Percentiles rank a stretch among this genome's conserved stretches.
These are phyloP conservation scores for Iselma pallidipennis DNA, from an alignment of 2,888 invertebrate species.

Conservation along the genomic window DNA sequence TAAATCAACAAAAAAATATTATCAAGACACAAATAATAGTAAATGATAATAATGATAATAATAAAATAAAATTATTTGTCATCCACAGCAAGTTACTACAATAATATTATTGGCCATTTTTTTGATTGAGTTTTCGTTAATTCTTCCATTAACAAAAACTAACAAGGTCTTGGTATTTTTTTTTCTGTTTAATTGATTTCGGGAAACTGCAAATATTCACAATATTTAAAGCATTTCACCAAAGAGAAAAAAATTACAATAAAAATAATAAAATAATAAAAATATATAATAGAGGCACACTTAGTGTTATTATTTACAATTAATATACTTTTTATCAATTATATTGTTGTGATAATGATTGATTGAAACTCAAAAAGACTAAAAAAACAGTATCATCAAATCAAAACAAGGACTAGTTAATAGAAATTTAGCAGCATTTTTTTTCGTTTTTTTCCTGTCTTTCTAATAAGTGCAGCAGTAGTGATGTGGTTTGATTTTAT, in stretches of 20 bases:
- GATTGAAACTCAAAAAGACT: slow-evolving; percentile 6
- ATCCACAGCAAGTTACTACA: slow-evolving; percentile 29
- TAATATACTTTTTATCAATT: slow-evolving; percentile 17
- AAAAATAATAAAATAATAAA: slow-evolving; percentile 16
- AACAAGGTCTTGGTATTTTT: slow-evolving; percentile 47
- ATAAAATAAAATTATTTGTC: slow-evolving; percentile 22
- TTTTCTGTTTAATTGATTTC: too few relatives aligned
- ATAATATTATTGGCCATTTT: slow-evolving; percentile 11
- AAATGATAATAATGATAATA: background rate
- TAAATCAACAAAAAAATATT: background rate
- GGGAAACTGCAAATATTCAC: slow-evolving; percentile 51
- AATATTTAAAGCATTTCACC: slow-evolving; percentile 54
- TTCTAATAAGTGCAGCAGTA: background rate
- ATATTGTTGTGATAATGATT: slow-evolving; percentile 14
- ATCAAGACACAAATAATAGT: too few relatives aligned
- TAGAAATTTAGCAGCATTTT: slow-evolving; percentile 33
- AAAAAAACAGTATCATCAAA: slow-evolving; percentile 20
- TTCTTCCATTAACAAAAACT: slow-evolving; percentile 47
- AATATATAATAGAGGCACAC: slow-evolving; percentile 39
- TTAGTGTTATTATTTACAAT: slow-evolving; percentile 44
- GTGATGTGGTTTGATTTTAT: slow-evolving; percentile 20
- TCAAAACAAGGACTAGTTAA: slow-evolving; percentile 44
- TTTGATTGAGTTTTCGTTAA: slow-evolving; percentile 40
- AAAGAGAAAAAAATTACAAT: slow-evolving; percentile 32
- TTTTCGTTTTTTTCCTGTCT: background rate